Evolutionary conservation across 1,140 invertebrate genomes (phyloP), one percentile per base, ranked within the genome.

Genomic region (Frieseomelitta varia): DNA sequence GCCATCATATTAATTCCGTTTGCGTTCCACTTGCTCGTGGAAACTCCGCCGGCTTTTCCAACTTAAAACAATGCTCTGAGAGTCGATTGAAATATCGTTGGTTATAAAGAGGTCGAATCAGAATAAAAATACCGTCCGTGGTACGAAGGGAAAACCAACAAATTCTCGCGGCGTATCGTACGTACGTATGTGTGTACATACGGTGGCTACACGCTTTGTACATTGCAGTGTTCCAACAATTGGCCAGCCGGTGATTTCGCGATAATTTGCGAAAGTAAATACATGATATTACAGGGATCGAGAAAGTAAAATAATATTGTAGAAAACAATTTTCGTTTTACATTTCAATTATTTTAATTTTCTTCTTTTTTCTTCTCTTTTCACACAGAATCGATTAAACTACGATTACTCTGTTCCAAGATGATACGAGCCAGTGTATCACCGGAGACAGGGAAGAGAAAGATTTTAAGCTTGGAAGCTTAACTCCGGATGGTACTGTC

Each of bases 1-100:
- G 17, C 53, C 51, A 12, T 56, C 24, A 56, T 71, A 71, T 72
- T 76, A 53, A 76, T 63, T 76, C 74, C 63, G 47, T 75, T 81
- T 19, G 39, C 72, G 58, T 56, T 55, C 17, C 65, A 34, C 21
- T 34, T 3, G 12, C 30, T 27, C 24, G 30, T 51, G 27, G 51
- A 55, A 55, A 74, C 17, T 34, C 39, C 39, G 15, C 15, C 19
- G 27, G 19, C 19, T 21, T 55, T 55, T 74, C 27, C 12, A 30
- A 74, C 51, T 27, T 74, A 21, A 74, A 74, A 74, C 72, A 74
- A 53, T 55, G 27, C 17, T 6, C 11, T n/a, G 51, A 39, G 11
- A 51, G 72, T 55, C 51, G n/a, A 74, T 71, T 55, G 72, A 74
- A 55, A 74, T 74, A 74, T 74, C 72, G 19, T 10, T 19, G 69